phyloP scores from a whole-genome alignment of 2,113 vertebrate species.

The Psilopogon haemacephalus region DNA sequence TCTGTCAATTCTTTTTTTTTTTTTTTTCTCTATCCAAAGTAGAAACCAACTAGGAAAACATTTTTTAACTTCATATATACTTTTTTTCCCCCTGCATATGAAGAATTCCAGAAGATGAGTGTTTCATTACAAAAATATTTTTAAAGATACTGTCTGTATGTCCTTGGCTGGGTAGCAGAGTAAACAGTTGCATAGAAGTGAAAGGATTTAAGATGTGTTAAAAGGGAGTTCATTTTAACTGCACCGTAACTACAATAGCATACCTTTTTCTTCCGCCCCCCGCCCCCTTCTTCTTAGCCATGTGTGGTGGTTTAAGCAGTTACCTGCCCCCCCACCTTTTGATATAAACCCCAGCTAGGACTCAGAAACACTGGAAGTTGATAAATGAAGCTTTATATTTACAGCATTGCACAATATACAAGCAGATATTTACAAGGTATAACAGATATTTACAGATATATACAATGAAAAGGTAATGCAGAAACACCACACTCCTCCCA shows the following conservation, averaged over 20 bases:
- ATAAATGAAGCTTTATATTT: too few relatives aligned
- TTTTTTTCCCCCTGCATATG: not conserved
- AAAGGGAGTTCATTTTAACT: conserved; percentile 44
- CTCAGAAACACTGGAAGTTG: too few relatives aligned
- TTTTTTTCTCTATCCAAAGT: not conserved
- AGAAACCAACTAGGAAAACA: conserved; percentile 51
- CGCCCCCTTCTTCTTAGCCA: not conserved
- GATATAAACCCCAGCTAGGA: too few relatives aligned
- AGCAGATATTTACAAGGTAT: too few relatives aligned
- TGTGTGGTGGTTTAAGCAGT: too few relatives aligned
- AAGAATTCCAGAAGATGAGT: conserved; percentile 57
- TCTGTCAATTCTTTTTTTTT: conserved; percentile 21
- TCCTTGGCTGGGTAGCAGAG: conserved; percentile 18
- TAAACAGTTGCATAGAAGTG: conserved; percentile 46
- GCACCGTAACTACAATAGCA: conserved; percentile 34
- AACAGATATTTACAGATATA: too few relatives aligned
- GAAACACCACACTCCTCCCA: too few relatives aligned
- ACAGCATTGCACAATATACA: too few relatives aligned
- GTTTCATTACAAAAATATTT: conserved; percentile 63
- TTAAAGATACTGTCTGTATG: conserved; percentile 34
- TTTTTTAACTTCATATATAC: conserved; percentile 19
- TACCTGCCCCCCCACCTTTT: too few relatives aligned
- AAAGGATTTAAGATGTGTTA: conserved; percentile 64
- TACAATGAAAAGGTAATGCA: too few relatives aligned
- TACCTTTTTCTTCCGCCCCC: not conserved